Evolutionary conservation across 2,113 vertebrate species (phyloP).

Genomic region (Tamias sibiricus): DNA sequence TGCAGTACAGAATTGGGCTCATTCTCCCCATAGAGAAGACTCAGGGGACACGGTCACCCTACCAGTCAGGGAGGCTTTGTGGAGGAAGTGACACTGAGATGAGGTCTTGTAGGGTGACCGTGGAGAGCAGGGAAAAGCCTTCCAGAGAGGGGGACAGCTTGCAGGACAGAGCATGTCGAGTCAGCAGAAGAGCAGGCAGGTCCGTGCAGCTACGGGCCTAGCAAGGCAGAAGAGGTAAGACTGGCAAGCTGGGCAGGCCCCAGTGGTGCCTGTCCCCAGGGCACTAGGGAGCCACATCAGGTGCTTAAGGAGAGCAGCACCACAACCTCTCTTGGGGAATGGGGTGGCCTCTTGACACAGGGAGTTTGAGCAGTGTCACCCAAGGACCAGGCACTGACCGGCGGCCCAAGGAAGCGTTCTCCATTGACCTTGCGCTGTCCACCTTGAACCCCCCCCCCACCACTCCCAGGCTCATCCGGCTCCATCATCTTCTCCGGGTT

Average conservation of each 20-base stretch:
- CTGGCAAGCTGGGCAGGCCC: background rate
- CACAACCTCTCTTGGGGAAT: background rate
- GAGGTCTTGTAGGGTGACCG: background rate
- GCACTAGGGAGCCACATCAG: background rate
- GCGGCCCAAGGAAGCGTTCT: no score
- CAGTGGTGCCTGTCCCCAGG: background rate
- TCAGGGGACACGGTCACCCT: background rate
- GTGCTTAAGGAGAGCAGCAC: background rate
- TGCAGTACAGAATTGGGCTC: background rate
- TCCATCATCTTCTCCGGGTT: background rate
- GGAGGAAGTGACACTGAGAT: background rate
- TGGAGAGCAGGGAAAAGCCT: background rate
- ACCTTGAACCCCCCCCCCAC: background rate
- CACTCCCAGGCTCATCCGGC: background rate
- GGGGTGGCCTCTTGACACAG: background rate
- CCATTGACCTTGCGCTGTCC: background rate
- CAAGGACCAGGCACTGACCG: background rate
- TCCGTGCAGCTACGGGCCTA: background rate
- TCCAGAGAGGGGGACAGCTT: background rate
- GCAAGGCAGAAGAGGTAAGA: background rate
- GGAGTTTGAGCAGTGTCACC: background rate
- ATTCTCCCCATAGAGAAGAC: background rate
- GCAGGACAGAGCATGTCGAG: background rate
- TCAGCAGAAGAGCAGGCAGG: background rate
- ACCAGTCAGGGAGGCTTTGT: background rate